phyloP scores from a whole-genome alignment of 23 tunicate genomes.

The Halocynthia roretzi region DNA sequence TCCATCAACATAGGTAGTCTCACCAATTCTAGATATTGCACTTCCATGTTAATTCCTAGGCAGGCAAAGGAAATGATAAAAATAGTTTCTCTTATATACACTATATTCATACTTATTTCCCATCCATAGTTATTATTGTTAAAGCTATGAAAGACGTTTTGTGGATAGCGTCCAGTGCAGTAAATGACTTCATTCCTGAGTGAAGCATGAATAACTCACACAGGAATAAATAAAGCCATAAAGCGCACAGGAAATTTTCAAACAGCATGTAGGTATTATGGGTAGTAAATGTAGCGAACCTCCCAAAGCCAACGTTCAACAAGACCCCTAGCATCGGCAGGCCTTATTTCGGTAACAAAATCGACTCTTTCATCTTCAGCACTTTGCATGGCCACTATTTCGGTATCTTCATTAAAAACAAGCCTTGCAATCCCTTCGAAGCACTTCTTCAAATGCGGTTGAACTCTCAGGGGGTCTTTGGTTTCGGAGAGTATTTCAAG shows the following conservation, averaged over 20 bases:
- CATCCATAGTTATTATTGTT: too few relatives aligned
- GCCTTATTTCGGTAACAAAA: slow-evolving; percentile 36
- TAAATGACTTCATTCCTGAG: slow-evolving; percentile 46
- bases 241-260: background rate
- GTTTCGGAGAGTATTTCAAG: slow-evolving; percentile 83
- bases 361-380: slow-evolving; percentile 81
- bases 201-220: slow-evolving; percentile 34
- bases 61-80: too few relatives aligned
- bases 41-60: too few relatives aligned
- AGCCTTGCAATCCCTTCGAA: slow-evolving; percentile 83
- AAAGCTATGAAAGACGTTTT: too few relatives aligned
- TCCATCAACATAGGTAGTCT: too few relatives aligned
- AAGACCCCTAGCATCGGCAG: slow-evolving; percentile 68
- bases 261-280: background rate
- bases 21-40: too few relatives aligned
- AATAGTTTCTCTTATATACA: too few relatives aligned
- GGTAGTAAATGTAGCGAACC: slow-evolving; percentile 5
- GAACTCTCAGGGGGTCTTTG: slow-evolving; percentile 79
- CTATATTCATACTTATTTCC: too few relatives aligned
- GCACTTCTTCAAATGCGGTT: slow-evolving; percentile 88
- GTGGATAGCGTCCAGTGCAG: background rate
- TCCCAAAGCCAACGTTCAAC: slow-evolving; percentile 79
- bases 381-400: slow-evolving; percentile 79
- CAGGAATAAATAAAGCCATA: slow-evolving; percentile 78
- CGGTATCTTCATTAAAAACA: slow-evolving; percentile 64